phyloP scores from a whole-genome alignment of 2,888 invertebrate genomes.

The Monopis laevigella region DNA sequence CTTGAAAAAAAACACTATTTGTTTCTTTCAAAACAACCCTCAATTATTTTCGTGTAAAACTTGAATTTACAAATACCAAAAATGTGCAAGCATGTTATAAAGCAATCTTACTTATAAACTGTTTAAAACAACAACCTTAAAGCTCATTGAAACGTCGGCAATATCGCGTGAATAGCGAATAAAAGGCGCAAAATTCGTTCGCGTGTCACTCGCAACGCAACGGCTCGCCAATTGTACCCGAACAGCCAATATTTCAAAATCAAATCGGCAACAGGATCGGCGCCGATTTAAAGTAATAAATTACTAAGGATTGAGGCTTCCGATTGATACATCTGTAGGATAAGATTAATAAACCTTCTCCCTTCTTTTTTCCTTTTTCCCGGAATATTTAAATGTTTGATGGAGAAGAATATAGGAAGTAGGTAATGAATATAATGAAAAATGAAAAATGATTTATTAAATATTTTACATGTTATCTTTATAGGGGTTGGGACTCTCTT shows the following conservation, averaged over 20 bases:
- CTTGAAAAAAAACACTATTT: no score
- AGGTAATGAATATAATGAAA: no score
- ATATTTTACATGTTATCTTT: no score
- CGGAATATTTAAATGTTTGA: no score
- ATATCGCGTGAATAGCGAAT: background rate
- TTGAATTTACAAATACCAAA: no score
- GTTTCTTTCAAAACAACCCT: no score
- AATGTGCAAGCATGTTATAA: no score
- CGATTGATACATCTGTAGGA: background rate
- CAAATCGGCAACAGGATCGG: slow-evolving; percentile 2
- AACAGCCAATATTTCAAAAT: slow-evolving; percentile 40
- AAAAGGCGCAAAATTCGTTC: background rate
- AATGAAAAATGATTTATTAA: no score
- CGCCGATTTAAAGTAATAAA: slow-evolving; percentile 11
- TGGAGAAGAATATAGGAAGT: no score
- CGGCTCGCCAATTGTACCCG: slow-evolving; percentile 26
- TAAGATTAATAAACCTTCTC: background rate
- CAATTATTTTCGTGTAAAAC: no score
- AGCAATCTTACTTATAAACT: background rate
- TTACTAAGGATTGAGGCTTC: slow-evolving; percentile 7
- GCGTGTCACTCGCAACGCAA: background rate
- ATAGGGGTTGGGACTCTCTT: no score
- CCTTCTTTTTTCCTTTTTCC: background rate
- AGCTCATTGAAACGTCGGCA: slow-evolving; percentile 1
- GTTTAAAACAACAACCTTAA: slow-evolving; percentile 1